Evolutionary conservation across 2,113 vertebrate species (phyloP).

Genomic region (Hipposideros armiger): DNA sequence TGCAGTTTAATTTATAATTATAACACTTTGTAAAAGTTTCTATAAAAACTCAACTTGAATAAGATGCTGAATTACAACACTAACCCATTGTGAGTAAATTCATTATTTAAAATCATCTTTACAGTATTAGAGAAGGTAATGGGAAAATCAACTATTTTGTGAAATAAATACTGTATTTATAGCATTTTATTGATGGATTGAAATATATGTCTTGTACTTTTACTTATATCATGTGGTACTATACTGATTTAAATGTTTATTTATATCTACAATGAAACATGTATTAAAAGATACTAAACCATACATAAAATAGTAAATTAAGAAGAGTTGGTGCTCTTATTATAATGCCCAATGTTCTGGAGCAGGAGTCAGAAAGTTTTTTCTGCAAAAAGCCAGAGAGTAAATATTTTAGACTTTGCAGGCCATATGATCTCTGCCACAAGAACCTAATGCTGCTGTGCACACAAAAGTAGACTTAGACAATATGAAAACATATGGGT

Average conservation of each 20-base stretch:
- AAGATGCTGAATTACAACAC: not conserved
- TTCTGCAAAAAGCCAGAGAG: no score
- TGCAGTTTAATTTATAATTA: not conserved
- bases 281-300: not conserved
- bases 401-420: no score
- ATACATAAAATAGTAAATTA: not conserved
- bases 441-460: not conserved
- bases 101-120: slow-evolving; percentile 19
- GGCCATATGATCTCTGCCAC: not conserved
- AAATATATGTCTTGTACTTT: slow-evolving; percentile 32
- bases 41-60: slow-evolving; percentile 23
- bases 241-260: not conserved
- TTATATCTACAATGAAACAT: not conserved
- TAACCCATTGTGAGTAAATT: not conserved
- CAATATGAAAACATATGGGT: not conserved
- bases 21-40: not conserved
- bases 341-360: not conserved
- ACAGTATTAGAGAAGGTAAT: not conserved
- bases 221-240: not conserved
- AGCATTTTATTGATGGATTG: not conserved
- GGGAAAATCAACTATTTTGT: slow-evolving; percentile 17
- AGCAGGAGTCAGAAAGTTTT: not conserved
- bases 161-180: not conserved
- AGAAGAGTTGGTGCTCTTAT: not conserved
- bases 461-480: not conserved